Evolutionary conservation across 2,113 vertebrate genomes (phyloP), one percentile per base, ranked within the genome.

Genomic region (Spheniscus mendiculus): DNA sequence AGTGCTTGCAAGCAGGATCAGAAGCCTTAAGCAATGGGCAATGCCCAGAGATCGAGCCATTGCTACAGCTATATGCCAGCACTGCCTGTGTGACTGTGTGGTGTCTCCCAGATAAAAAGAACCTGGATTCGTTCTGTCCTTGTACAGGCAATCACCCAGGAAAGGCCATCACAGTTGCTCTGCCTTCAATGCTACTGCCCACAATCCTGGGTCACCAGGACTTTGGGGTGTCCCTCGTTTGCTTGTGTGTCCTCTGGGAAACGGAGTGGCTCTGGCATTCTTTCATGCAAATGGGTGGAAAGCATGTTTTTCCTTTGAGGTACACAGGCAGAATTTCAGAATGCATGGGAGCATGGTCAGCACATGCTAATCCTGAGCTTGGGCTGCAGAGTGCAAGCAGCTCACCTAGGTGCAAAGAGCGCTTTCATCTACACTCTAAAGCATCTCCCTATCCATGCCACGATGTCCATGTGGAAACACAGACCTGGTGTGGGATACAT

Each of bases 391-490:
- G 5, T 16, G 4, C 44, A 50, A 79, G 83, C 58, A 92, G 74
- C 52, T 69, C 79, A 40, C 32, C 15, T 13, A 27, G n/a, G 30
- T 38, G 42, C 63, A 87, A 62, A 89, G 16, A 45, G 6, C 61
- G 58, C 77, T 58, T 63, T 23, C 20, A 55, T 10, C 58, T 65
- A 18, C 27, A 8, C 23, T 21, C 47, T 67, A 18, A 90, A 72
- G 26, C 26, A 65, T 8, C 52, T 81, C 32, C 49, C 50, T 63
- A 22, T 21, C 29, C 50, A 62, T 2, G 25, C 32, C 62, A 83
- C 0, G 0, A 44, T 12, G 20, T 15, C n/a, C 40, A 6, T 0
- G 0, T 30, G 32, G 62, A 73, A 79, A 59, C 3, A 42, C n/a
- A 78, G 32, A 34, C 7, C 62, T 38, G 27, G 10, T 15, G 72